A percentile compares a stretch with the other conserved stretches of the same genome.
Conservation (phyloP, 92 coral and sea anemone genomes). For the Isaurus tuberculatus region DNA sequence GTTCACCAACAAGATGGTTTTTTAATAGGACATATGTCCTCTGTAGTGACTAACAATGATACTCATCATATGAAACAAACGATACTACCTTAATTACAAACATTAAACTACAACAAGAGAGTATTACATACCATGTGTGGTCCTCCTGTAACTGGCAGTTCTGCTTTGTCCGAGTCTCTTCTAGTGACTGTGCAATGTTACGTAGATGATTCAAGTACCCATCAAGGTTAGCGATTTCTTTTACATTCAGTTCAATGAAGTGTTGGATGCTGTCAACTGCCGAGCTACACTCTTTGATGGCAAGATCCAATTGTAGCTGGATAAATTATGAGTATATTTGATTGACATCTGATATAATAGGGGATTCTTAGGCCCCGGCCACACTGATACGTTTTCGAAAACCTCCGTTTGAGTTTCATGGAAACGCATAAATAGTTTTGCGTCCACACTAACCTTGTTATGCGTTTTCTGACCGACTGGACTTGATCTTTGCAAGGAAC, state of each 20-base stretch:
- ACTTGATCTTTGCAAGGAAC: too few relatives aligned
- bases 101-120: neutral
- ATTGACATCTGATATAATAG: too few relatives aligned
- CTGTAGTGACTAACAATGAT: too few relatives aligned
- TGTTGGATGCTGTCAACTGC: constrained; percentile 80
- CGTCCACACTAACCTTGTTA: too few relatives aligned
- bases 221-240: constrained; percentile 61
- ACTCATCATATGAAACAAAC: neutral
- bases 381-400: too few relatives aligned
- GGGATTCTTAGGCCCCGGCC: too few relatives aligned
- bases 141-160: constrained; percentile 38
- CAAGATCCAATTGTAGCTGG: constrained; percentile 73
- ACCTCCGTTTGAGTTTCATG: too few relatives aligned
- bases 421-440: too few relatives aligned
- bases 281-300: constrained; percentile 77
- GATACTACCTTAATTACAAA: neutral
- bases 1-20: too few relatives aligned
- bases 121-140: constrained; percentile 16
- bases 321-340: neutral
- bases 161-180: constrained; percentile 39
- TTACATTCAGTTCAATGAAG: constrained; percentile 63
- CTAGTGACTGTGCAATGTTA: constrained; percentile 47
- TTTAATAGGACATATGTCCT: too few relatives aligned
- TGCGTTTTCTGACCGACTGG: too few relatives aligned
- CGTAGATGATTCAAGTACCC: constrained; percentile 51